Evolutionary conservation across 2,113 vertebrate genomes (phyloP), one percentile per base, ranked within the genome.

Genomic region (Tor tambroides): DNA sequence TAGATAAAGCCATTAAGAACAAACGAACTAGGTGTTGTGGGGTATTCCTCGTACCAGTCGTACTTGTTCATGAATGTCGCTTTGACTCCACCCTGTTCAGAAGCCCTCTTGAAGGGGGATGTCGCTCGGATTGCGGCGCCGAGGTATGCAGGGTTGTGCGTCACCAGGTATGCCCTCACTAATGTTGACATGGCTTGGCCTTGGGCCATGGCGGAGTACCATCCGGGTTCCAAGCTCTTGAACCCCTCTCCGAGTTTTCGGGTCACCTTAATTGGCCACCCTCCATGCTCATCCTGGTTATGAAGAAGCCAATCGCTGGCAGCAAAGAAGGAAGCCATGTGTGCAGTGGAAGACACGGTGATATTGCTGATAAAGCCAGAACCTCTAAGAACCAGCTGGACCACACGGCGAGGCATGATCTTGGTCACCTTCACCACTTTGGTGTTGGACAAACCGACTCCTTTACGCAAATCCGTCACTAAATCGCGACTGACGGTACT

Each of bases 1-100:
- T 97, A 97, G 94, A 97, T 96, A 94, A 97, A 97, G 41, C 96
- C 96, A 10, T 97, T 97, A 80, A 97, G 92, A 79, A 97, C 96
- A 12, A 97, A 97, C 65, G 96, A 97, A 94, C 96, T 96, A 54
- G 96, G 96, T 0, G 92, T 90, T 54, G 96, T 97, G 0, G 96
- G 96, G 65, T 97, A 97, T 87, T 97, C 96, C 91, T 97, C 96
- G 54, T 97, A 97, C 96, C 96, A 97, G 38, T 97, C 96, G 0
- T 96, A 95, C 23, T 91, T 93, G 85, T 90, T 91, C 96, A 97
- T 96, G 90, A 97, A 97, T 86, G 96, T 89, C 0, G 96, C 95
- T 84, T 94, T 96, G 23, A 97, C 96, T 0, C 96, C 96, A 2
- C 90, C 94, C 86, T 94, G 95, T 89, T 97, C 96, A 0, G 96